Conservation (phyloP, 2,797 vertebrate genomes). For the Enteromius unitaeniatus region DNA sequence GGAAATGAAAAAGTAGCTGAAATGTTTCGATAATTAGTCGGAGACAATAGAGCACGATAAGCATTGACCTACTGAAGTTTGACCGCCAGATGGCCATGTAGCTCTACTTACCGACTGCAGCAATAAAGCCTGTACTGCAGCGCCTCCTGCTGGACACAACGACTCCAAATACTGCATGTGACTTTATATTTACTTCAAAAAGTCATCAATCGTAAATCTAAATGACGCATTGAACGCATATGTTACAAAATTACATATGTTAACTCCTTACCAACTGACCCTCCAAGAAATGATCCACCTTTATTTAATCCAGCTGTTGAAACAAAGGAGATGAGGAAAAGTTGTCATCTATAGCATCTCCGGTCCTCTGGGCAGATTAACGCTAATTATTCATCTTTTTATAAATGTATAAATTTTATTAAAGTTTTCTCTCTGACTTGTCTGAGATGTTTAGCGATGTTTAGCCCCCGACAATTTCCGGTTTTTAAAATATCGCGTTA, state of each 20-base stretch:
- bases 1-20: background rate
- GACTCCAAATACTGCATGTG: background rate
- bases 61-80: background rate
- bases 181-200: background rate
- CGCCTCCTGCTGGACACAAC: slow-evolving; percentile 5
- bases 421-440: background rate
- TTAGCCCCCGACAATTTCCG: background rate
- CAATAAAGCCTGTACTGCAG: background rate
- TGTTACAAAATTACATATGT: background rate
- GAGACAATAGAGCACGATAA: background rate
- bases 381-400: too few relatives aligned
- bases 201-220: background rate
- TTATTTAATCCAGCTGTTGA: background rate
- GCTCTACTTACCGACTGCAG: too few relatives aligned
- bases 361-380: background rate
- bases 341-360: background rate
- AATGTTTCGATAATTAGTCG: background rate
- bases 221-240: background rate
- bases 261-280: too few relatives aligned
- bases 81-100: background rate
- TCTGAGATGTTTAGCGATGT: background rate
- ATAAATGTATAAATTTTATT: background rate
- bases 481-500: background rate
- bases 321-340: background rate
- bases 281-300: background rate